Percentiles rank a stretch among this genome's conserved stretches.
Evolutionary conservation across 1,140 invertebrate genomes (phyloP).

Genomic region (Bombus vancouverensis): DNA sequence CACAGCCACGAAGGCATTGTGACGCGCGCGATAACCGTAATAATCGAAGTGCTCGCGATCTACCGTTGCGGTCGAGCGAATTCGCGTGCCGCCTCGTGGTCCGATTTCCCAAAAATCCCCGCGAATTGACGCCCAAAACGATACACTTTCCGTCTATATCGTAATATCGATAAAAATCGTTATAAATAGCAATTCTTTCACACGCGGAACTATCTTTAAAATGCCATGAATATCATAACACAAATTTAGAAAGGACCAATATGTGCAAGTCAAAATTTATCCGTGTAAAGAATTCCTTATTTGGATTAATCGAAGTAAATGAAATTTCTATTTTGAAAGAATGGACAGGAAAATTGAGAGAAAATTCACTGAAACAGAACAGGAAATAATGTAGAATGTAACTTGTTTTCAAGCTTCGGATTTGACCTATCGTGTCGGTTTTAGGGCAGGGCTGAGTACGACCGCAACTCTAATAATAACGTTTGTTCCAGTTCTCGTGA

Average conservation of each 20-base stretch:
- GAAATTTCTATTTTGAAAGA: background rate
- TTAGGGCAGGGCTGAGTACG: background rate
- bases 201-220: too few relatives aligned
- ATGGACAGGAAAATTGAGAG: background rate
- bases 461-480: background rate
- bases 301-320: background rate
- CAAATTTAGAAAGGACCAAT: too few relatives aligned
- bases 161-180: background rate
- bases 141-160: background rate
- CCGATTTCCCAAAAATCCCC: background rate
- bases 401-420: too few relatives aligned
- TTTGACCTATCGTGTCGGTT: background rate
- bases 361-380: background rate
- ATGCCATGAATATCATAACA: too few relatives aligned
- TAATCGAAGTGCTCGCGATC: conserved; percentile 48
- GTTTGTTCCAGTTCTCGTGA: background rate
- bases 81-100: background rate
- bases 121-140: background rate
- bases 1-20: conserved; percentile 26
- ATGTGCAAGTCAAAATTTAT: too few relatives aligned
- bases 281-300: too few relatives aligned
- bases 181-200: background rate
- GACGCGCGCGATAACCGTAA: conserved; percentile 47
- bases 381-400: background rate
- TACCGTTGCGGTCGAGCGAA: conserved; percentile 1